phyloP scores from a whole-genome alignment of 2,888 invertebrate genomes.

The Galerucella calmariensis region DNA sequence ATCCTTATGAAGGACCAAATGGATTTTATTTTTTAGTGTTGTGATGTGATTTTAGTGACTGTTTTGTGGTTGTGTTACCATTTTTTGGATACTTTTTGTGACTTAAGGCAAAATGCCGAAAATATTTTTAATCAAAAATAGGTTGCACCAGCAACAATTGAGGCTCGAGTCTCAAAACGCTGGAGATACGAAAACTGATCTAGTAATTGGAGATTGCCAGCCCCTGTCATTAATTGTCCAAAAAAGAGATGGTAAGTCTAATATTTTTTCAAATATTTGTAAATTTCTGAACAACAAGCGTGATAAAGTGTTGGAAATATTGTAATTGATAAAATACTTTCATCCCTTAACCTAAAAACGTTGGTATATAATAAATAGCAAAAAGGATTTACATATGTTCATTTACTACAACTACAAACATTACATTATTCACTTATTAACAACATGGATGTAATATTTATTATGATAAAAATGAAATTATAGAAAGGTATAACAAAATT shows the following conservation, averaged over 20 bases:
- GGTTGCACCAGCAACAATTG: slow-evolving; percentile 91
- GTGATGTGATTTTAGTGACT: slow-evolving; percentile 37
- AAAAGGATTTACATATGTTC: too few species aligned
- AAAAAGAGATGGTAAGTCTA: slow-evolving; percentile 63
- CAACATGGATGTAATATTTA: too few species aligned
- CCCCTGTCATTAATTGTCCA: slow-evolving; percentile 73
- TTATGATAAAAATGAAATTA: too few species aligned
- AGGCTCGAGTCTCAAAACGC: slow-evolving; percentile 86
- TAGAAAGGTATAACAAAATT: too few species aligned
- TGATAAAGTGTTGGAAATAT: too few species aligned
- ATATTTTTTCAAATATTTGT: neutral
- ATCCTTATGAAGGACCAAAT: slow-evolving; percentile 31
- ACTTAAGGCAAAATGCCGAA: slow-evolving; percentile 78
- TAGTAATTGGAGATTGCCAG: slow-evolving; percentile 67
- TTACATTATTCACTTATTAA: too few species aligned
- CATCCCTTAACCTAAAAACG: too few species aligned
- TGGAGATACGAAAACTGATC: slow-evolving; percentile 72
- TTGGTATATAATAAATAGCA: too few species aligned
- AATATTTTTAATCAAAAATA: slow-evolving; percentile 91
- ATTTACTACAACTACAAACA: too few species aligned
- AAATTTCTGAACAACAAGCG: neutral
- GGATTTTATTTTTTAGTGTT: slow-evolving; percentile 33
- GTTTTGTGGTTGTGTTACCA: slow-evolving; percentile 26
- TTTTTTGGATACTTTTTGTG: slow-evolving; percentile 37
- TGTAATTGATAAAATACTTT: too few species aligned